These are phyloP conservation scores for Physocephala rufipes DNA, from an alignment of 2,888 invertebrate genomes.

Conservation along the genomic window DNA sequence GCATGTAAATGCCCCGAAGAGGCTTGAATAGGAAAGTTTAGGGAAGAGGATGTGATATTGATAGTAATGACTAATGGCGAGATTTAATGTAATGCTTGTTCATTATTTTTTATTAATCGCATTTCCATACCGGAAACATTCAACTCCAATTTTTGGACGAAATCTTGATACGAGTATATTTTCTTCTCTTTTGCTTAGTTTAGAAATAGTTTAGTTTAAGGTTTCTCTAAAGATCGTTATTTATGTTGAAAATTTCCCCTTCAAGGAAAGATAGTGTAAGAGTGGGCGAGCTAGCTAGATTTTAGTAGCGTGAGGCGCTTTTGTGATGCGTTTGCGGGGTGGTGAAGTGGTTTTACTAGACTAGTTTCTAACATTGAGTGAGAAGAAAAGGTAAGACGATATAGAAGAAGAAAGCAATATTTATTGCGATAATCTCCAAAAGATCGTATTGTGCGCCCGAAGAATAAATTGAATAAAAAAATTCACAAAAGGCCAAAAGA, in stretches of 20 bases:
- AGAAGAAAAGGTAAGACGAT: too few relatives aligned
- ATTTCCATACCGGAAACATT: conserved; percentile 31
- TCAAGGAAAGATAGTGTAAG: too few relatives aligned
- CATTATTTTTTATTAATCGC: conserved; percentile 12
- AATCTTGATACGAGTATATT: conserved; percentile 60
- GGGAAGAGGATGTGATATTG: not conserved
- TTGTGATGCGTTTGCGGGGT: too few relatives aligned
- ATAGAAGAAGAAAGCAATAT: conserved; percentile 5
- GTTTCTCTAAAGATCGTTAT: not conserved
- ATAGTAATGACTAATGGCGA: not conserved
- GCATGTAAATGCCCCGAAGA: too few relatives aligned
- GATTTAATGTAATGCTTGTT: not conserved
- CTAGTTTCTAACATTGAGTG: conserved; percentile 1
- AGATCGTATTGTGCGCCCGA: not conserved
- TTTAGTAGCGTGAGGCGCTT: conserved; percentile 11
- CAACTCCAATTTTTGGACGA: conserved; percentile 64
- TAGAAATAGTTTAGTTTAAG: conserved; percentile 28
- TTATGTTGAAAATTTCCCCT: not conserved
- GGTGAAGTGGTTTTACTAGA: not conserved
- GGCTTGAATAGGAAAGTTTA: not conserved
- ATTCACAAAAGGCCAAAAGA: not conserved
- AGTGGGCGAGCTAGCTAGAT: not conserved
- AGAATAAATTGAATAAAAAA: not conserved
- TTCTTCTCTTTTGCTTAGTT: conserved; percentile 47
- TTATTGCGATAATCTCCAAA: not conserved